Evolutionary conservation across 2,888 invertebrate genomes (phyloP).

Genomic region (Neelides folsomi): DNA sequence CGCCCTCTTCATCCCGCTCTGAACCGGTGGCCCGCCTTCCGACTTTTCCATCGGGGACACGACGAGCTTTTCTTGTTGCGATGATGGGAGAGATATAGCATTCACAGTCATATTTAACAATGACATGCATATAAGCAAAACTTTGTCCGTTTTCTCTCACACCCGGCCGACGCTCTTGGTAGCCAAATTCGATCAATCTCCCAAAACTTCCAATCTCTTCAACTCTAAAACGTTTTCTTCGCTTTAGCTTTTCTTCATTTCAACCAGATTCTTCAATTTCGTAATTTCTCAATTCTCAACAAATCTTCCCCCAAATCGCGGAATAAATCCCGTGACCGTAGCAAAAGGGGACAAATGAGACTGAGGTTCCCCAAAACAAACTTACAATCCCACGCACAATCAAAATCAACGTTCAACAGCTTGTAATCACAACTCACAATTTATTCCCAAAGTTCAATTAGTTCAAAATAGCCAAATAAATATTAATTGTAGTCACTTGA

Average conservation of each 20-base stretch:
- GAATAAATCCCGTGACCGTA: background rate
- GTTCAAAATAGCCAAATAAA: too few species aligned
- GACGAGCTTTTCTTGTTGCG: slow-evolving; percentile 29
- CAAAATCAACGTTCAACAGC: too few species aligned
- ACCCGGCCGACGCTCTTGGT: background rate
- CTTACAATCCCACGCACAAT: too few species aligned
- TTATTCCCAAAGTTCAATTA: too few species aligned
- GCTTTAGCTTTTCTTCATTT: background rate
- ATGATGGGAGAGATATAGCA: slow-evolving; percentile 28
- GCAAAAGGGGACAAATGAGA: background rate
- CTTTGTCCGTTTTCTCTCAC: background rate
- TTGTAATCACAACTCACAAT: background rate
- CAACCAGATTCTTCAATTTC: too few species aligned
- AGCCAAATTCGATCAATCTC: background rate
- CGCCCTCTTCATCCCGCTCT: slow-evolving; percentile 36
- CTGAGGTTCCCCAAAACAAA: background rate
- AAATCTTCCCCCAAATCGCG: background rate
- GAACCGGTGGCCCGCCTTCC: slow-evolving; percentile 20
- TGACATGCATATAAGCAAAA: slow-evolving; percentile 26
- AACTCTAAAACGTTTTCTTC: background rate
- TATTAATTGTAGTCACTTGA: too few species aligned
- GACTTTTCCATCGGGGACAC: slow-evolving; percentile 30
- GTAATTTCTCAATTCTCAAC: too few species aligned
- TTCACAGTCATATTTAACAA: slow-evolving; percentile 33
- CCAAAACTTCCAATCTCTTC: slow-evolving; percentile 1